Percentiles rank a stretch among this genome's conserved stretches.
phyloP scores from a whole-genome alignment of 2,888 invertebrate species.

The Pecten maximus region DNA sequence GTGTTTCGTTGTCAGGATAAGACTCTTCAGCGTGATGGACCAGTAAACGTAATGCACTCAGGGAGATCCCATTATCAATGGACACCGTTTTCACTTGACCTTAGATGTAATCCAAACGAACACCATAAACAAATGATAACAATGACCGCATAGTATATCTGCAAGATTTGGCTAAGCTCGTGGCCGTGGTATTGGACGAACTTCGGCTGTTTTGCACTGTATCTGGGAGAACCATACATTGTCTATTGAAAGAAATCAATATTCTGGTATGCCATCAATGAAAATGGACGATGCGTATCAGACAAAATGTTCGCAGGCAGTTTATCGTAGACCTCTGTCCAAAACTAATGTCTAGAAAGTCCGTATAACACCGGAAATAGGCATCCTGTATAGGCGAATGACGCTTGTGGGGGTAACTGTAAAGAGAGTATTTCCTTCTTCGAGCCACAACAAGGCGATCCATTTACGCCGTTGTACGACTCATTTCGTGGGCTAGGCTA shows the following conservation, averaged over 20 bases:
- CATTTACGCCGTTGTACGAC: not conserved
- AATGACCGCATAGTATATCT: too few species aligned
- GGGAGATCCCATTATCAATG: too few species aligned
- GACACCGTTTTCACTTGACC: too few species aligned
- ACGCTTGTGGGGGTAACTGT: not conserved
- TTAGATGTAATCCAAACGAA: too few species aligned
- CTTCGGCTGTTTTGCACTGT: not conserved
- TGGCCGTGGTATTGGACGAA: not conserved
- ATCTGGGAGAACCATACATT: not conserved
- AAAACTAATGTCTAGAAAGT: not conserved
- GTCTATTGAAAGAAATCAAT: not conserved
- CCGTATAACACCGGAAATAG: not conserved
- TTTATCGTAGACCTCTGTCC: not conserved
- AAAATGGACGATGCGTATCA: not conserved
- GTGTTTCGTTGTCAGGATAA: too few species aligned
- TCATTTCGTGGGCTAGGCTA: not conserved
- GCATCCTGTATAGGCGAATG: not conserved
- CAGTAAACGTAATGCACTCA: too few species aligned
- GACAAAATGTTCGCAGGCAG: conserved; percentile 17
- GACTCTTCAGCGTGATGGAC: too few species aligned
- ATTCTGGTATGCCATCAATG: not conserved
- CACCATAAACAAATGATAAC: too few species aligned
- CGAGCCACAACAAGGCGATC: not conserved
- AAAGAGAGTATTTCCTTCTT: not conserved
- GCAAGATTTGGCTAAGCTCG: too few species aligned